phyloP scores from a whole-genome alignment of 1,140 invertebrate genomes.

The Ditylenchus dipsaci region DNA sequence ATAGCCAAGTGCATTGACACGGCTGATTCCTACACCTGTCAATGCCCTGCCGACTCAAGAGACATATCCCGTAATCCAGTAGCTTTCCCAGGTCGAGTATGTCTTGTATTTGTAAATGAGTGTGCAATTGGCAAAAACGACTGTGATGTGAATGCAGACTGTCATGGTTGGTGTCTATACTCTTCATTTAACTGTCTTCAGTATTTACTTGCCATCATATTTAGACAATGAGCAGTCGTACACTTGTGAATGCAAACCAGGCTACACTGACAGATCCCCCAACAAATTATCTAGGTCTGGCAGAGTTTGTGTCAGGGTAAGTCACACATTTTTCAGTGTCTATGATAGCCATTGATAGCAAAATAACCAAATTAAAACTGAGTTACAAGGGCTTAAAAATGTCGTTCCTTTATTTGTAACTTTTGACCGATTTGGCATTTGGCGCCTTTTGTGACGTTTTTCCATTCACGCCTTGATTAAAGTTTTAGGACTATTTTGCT shows the following conservation, averaged over 20 bases:
- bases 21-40: slow-evolving; percentile 51
- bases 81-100: slow-evolving; percentile 56
- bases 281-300: slow-evolving; percentile 50
- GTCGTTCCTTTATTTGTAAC: no score
- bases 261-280: slow-evolving; percentile 53
- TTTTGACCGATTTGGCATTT: no score
- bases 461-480: no score
- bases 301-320: slow-evolving; percentile 53
- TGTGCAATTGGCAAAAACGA: slow-evolving; percentile 50
- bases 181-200: no score
- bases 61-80: slow-evolving; percentile 55
- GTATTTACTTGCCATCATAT: no score
- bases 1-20: slow-evolving; percentile 49
- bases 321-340: no score
- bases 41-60: slow-evolving; percentile 50
- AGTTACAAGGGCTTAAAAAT: no score
- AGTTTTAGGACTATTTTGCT: no score
- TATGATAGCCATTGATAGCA: no score
- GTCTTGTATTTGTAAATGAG: slow-evolving; percentile 53
- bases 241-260: slow-evolving; percentile 50
- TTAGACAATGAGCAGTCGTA: slow-evolving; percentile 54
- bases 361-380: no score
- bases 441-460: no score
- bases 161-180: slow-evolving; percentile 21
- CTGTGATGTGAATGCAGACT: slow-evolving; percentile 50